Conservation (phyloP, 2,888 invertebrate genomes). For the Willowsia nigromaculata region DNA sequence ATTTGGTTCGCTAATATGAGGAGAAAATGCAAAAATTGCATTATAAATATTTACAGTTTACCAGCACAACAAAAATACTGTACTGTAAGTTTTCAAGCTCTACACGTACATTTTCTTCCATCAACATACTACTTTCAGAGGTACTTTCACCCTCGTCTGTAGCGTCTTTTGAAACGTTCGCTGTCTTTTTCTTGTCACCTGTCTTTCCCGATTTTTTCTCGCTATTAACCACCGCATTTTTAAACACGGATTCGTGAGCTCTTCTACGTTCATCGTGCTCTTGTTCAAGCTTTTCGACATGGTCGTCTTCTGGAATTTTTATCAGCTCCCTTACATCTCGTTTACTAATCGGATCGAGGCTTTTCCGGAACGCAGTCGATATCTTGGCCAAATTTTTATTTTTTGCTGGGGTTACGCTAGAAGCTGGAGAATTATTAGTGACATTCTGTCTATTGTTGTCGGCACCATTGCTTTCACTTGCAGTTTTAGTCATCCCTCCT, state of each 20-base stretch:
- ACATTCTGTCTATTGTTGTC: neutral
- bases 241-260: slow-evolving; percentile 54
- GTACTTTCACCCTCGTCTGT: neutral
- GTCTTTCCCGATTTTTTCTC: neutral
- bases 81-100: too few relatives aligned
- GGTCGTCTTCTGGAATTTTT: slow-evolving; percentile 52
- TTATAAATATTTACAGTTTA: too few relatives aligned
- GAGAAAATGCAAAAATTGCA: neutral
- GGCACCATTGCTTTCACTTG: neutral
- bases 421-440: neutral
- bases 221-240: slow-evolving; percentile 23
- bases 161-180: neutral
- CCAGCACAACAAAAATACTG: too few relatives aligned
- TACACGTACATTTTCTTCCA: neutral
- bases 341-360: slow-evolving; percentile 46
- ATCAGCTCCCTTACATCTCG: slow-evolving; percentile 51
- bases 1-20: neutral
- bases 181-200: neutral
- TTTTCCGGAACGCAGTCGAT: slow-evolving; percentile 48
- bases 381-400: slow-evolving; percentile 56
- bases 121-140: neutral
- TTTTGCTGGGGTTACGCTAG: neutral
- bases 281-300: slow-evolving; percentile 33
- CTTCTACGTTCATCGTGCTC: slow-evolving; percentile 40
- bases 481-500: neutral